Base-by-base conservation (phyloP, 2,888 invertebrate species). In the Zygothrica quintamaculata region DNA sequence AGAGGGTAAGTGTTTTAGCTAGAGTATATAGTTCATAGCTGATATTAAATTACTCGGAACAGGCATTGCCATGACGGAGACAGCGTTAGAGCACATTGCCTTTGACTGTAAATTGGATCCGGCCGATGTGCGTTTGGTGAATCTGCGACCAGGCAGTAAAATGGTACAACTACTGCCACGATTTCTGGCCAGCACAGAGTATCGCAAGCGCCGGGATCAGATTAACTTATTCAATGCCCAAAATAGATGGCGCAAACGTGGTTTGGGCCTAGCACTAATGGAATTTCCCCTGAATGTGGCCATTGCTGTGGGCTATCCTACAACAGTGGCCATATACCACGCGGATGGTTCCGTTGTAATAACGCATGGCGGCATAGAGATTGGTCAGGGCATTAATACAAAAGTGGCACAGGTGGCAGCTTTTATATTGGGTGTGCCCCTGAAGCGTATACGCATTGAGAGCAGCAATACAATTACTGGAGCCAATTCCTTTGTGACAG, bases 171-270 rank as follows among this genome's bases (percentile, higher is more conserved):
- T 94, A 82, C 84, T 94, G 26, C 90, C 92, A 0, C 92, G 93
- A 12, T 88, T 94, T 39, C 84, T 92, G 33, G 88, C 90, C 47
- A 91, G 92, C 42, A 92, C 87, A 0, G 93, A 95, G 52, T 94
- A 94, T 75, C 91, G 92, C 0, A 88, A 90, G 6, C 91, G 95
- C 3, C 92, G 92, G 74, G 89, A 88, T 53, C 92, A 92, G 47
- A 92, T 95, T 1, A 91, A 92, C 13, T 84, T 90, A 1, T 96
- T 93, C 77, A 96, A 96, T 84, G 90, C 91, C 60, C 92, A 92
- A 47, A 96, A 97, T 90, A 92, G 95, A 8, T 97, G 97, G 97
- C 95, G 94, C 70, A 97, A 97, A 89, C 93, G 93, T 15, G 97
- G 95, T 0, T 90, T 95, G 0, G 92, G 94, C 22, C 84, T 96